phyloP scores from a whole-genome alignment of 2,888 invertebrate genomes.

The Balanococcus diminutus region DNA sequence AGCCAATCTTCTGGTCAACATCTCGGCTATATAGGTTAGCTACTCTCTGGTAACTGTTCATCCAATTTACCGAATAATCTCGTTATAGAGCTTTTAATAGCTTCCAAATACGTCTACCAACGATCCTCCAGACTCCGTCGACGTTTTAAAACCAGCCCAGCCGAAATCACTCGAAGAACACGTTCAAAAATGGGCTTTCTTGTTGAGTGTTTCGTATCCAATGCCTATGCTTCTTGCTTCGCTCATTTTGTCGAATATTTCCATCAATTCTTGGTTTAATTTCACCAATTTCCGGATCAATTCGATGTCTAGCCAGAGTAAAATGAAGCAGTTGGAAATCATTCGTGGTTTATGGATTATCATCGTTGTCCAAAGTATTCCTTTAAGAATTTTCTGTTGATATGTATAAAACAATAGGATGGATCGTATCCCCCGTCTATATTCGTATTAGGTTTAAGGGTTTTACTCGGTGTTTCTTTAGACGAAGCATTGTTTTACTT shows the following conservation, averaged over 20 bases:
- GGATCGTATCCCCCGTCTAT: background rate
- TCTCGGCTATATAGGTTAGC: slow-evolving; percentile 33
- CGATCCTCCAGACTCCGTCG: background rate
- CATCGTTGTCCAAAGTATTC: background rate
- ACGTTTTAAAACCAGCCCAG: background rate
- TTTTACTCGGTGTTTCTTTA: background rate
- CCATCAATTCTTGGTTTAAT: background rate
- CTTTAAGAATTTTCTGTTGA: background rate
- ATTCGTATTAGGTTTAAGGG: background rate
- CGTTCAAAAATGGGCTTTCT: background rate
- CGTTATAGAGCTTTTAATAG: background rate
- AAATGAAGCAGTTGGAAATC: too few relatives aligned
- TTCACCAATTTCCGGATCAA: background rate
- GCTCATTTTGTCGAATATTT: background rate
- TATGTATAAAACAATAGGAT: background rate
- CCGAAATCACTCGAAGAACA: background rate
- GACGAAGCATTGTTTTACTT: background rate
- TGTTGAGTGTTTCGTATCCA: background rate
- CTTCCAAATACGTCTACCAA: background rate
- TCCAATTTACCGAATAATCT: slow-evolving; percentile 1
- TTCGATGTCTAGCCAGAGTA: background rate
- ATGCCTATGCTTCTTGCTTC: background rate
- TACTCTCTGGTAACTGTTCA: background rate
- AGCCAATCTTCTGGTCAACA: background rate
- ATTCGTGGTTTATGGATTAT: background rate